Base-by-base conservation (phyloP, 2,113 vertebrate genomes). In the Hippocampus zosterae region DNA sequence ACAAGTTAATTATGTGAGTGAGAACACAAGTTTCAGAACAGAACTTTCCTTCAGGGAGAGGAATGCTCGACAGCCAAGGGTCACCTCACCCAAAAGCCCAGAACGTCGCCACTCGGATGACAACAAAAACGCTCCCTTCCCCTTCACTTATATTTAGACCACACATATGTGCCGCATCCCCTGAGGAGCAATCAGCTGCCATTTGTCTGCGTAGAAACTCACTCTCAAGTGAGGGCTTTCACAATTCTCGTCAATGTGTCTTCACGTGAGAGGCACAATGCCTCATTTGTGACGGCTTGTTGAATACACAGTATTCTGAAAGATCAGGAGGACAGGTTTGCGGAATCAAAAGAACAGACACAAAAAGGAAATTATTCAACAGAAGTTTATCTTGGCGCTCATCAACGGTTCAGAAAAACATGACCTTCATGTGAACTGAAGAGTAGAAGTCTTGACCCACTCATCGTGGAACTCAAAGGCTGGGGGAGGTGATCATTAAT, bases 81-180 rank as follows among this genome's bases (percentile, higher is more conserved):
- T 81, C 74, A 53, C 33, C 10, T 68, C 61, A 25, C 67, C 53
- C 5, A 15, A 67, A 70, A 67, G 46, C 57, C 60, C 53, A 76
- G 27, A 76, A 68, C 80, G 42, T 72, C 79, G 64, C 37, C 27
- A 76, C 59, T 64, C 79, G 8, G 18, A 23, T 73, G 79, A 82
- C 82, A 85, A 73, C 80, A 78, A 69, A 77, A 74, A 79, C 83
- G 79, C 85, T 85, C 87, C 87, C 82, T 74, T 74, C 65, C 53
- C 72, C 61, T 13, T 69, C 81, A 81, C 82, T 79, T 91, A 83
- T 88, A 91, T 92, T 91, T 91, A 91, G 87, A 85, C 27, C 69
- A 6, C 66, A 8, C 70, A 57, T 70, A 84, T 82, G 72, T 83
- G 76, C 70, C 81, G 55, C 71, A 23, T 70, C 75, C 71, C 84